Conservation (phyloP, 2,113 vertebrate genomes). For the Guaruba guarouba region DNA sequence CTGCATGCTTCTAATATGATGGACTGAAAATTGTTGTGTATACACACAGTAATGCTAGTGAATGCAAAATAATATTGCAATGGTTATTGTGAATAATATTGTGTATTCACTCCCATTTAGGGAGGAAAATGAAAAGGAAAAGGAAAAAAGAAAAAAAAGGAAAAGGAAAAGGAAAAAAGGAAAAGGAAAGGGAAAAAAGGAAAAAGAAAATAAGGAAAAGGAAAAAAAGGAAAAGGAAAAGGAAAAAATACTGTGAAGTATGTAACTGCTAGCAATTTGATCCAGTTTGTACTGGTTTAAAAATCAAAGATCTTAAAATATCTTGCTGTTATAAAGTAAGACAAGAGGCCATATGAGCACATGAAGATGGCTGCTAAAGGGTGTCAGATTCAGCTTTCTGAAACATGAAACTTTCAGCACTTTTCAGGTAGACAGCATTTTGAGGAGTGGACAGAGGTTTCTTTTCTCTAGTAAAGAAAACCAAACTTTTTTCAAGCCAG, state of each 20-base stretch:
- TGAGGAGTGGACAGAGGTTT: background rate
- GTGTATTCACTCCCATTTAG: background rate
- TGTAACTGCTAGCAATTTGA: background rate
- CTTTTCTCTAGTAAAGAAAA: background rate
- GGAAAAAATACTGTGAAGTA: background rate
- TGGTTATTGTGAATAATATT: background rate
- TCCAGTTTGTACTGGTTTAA: background rate
- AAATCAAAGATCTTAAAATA: background rate
- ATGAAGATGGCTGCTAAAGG: background rate
- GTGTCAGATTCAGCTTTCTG: background rate
- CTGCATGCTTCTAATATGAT: background rate
- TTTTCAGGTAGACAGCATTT: background rate
- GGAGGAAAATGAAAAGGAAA: background rate
- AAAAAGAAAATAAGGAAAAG: background rate
- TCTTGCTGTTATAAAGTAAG: background rate
- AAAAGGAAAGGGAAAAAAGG: too few relatives aligned
- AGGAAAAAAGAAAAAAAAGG: background rate
- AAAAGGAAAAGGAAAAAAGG: background rate
- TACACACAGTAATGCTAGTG: background rate
- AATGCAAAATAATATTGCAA: background rate
- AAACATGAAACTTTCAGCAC: background rate
- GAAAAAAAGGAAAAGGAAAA: background rate
- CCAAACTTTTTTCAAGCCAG: accelerated
- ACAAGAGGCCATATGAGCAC: accelerated
- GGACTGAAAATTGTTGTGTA: background rate